A percentile compares a stretch with the other conserved stretches of the same genome.
Evolutionary conservation across 2,888 invertebrate genomes (phyloP).

Genomic region (Lacanobia oleracea): DNA sequence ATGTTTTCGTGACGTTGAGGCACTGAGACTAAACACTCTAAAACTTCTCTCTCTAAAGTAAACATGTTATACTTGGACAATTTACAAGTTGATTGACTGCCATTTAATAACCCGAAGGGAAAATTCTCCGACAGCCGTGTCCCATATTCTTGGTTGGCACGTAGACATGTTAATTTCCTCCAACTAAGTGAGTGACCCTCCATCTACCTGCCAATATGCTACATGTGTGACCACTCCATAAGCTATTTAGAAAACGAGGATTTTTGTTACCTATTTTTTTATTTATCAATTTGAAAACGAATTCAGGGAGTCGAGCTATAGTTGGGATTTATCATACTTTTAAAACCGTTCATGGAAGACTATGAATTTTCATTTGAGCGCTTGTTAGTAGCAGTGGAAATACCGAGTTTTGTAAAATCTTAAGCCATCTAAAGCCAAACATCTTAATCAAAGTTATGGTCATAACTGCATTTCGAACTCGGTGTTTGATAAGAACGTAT

Average conservation of each 20-base stretch:
- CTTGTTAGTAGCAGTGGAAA: neutral
- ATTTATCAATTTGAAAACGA: neutral
- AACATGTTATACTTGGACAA: neutral
- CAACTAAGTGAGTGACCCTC: conserved; percentile 64
- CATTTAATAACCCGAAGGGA: conserved; percentile 32
- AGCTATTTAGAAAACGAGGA: conserved; percentile 1
- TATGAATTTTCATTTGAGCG: neutral
- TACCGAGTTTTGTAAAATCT: conserved; percentile 23
- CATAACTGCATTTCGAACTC: conserved; percentile 28
- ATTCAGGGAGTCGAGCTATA: conserved; percentile 4
- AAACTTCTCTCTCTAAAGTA: neutral
- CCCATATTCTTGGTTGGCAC: conserved; percentile 63
- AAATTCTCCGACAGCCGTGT: conserved; percentile 62
- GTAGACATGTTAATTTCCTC: conserved; percentile 79
- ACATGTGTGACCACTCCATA: conserved; percentile 12
- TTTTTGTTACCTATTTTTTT: neutral
- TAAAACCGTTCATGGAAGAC: neutral
- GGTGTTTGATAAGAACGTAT: neutral
- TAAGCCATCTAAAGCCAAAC: conserved; percentile 27
- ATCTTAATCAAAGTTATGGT: conserved; percentile 32
- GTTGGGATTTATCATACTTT: neutral
- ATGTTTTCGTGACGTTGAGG: neutral
- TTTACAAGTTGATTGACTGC: conserved; percentile 30
- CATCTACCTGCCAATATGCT: conserved; percentile 63
- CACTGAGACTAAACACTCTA: neutral